Conservation (phyloP, 92 coral and sea anemone species). For the Epizoanthus ramosus region DNA sequence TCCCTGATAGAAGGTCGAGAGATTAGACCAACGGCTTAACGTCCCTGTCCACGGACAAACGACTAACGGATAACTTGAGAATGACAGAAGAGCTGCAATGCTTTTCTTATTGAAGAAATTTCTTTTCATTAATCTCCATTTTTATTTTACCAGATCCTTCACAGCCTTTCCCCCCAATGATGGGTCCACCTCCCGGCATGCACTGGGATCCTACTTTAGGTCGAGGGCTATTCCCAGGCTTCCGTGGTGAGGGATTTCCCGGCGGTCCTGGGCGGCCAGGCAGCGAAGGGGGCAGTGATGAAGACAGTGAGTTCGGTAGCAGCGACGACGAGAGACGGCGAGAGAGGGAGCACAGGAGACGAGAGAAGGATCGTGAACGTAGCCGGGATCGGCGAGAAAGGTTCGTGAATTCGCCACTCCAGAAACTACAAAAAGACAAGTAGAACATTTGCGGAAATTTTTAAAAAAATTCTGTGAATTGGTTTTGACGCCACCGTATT, state of each 20-base stretch:
- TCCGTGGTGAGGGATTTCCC: conserved; percentile 81
- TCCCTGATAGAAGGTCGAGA: too few relatives aligned
- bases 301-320: conserved; percentile 92
- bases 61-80: too few relatives aligned
- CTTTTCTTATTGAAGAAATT: background rate
- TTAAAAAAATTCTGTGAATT: too few relatives aligned
- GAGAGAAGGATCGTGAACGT: conserved; percentile 87
- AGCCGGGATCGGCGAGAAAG: conserved; percentile 90
- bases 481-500: too few relatives aligned
- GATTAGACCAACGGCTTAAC: too few relatives aligned
- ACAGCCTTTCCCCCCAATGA: conserved; percentile 83
- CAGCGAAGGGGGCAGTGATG: conserved; percentile 90
- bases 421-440: too few relatives aligned
- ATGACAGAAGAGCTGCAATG: background rate
- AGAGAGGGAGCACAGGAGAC: conserved; percentile 88
- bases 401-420: conserved; percentile 30
- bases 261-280: conserved; percentile 78
- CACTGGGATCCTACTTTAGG: conserved; percentile 88
- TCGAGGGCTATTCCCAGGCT: conserved; percentile 86
- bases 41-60: too few relatives aligned
- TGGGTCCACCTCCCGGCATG: conserved; percentile 88
- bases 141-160: conserved; percentile 58
- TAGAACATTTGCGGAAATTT: too few relatives aligned
- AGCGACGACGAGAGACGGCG: conserved; percentile 92
- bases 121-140: background rate